These are phyloP conservation scores for Calameuta pallipes DNA, from an alignment of 2,888 invertebrate species.

Conservation along the genomic window DNA sequence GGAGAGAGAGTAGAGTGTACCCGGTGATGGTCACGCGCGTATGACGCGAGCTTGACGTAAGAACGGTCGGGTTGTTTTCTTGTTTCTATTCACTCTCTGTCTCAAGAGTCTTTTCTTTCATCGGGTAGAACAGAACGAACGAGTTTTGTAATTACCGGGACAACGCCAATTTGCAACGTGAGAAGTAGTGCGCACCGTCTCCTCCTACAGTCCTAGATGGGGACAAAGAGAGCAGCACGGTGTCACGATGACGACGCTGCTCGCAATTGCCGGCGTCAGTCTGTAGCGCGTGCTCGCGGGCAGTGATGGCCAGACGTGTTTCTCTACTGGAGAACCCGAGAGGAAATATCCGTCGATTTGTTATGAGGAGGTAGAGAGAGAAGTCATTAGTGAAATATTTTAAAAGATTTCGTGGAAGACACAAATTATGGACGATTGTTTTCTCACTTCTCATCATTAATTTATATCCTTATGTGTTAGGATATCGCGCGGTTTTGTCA, in stretches of 20 bases:
- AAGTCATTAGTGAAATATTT: neutral
- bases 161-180: neutral
- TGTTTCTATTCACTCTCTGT: neutral
- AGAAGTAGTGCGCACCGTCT: neutral
- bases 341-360: neutral
- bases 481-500: neutral
- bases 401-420: neutral
- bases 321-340: neutral
- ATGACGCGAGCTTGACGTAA: conserved; percentile 8
- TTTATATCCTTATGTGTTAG: neutral
- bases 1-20: neutral
- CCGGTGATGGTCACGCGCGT: conserved; percentile 1
- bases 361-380: neutral
- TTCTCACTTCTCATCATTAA: neutral
- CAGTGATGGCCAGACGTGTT: conserved; percentile 1
- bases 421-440: neutral
- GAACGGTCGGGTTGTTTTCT: conserved; percentile 9
- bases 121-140: neutral
- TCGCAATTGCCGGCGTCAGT: neutral
- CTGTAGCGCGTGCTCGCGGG: neutral
- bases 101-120: neutral
- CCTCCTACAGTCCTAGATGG: neutral
- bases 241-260: neutral
- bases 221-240: neutral
- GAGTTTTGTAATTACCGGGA: neutral